A percentile compares a stretch with the other conserved stretches of the same genome.
These are phyloP conservation scores for Jaculus jaculus DNA, from an alignment of 2,113 vertebrate genomes.

Conservation along the genomic window DNA sequence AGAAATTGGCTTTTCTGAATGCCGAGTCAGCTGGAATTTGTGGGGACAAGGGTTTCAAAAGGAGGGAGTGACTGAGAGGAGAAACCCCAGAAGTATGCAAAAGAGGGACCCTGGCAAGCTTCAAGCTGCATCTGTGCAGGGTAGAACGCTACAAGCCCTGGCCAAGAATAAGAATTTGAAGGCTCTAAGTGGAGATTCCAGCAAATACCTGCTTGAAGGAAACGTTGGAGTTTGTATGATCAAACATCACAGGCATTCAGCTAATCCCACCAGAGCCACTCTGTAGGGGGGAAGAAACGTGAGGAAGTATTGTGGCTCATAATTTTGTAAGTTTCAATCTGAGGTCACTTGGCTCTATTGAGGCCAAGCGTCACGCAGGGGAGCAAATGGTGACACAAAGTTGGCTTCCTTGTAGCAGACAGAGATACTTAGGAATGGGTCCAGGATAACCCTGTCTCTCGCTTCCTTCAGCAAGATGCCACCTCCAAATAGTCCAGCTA, in stretches of 20 bases:
- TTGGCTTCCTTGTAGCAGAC: not conserved
- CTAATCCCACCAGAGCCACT: not conserved
- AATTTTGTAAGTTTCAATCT: not conserved
- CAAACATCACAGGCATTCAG: not conserved
- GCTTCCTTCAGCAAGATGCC: not conserved
- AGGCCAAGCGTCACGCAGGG: not conserved
- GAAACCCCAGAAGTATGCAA: not conserved
- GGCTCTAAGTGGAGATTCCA: not conserved
- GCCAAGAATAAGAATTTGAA: not conserved
- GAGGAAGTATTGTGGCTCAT: not conserved
- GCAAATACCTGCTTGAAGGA: not conserved
- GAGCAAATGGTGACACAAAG: not conserved
- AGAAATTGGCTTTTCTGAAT: not conserved
- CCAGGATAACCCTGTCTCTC: not conserved
- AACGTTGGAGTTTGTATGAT: not conserved
- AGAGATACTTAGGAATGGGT: not conserved
- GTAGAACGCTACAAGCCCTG: not conserved
- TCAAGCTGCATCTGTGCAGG: not conserved
- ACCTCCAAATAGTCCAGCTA: not conserved
- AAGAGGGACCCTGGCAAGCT: not conserved
- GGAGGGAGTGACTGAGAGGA: not conserved
- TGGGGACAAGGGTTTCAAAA: not conserved
- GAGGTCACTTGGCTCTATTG: not conserved
- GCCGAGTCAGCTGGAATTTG: not conserved
- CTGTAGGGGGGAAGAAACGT: not conserved